phyloP scores from a whole-genome alignment of 2,113 vertebrate genomes.

The Capreolus pygargus region DNA sequence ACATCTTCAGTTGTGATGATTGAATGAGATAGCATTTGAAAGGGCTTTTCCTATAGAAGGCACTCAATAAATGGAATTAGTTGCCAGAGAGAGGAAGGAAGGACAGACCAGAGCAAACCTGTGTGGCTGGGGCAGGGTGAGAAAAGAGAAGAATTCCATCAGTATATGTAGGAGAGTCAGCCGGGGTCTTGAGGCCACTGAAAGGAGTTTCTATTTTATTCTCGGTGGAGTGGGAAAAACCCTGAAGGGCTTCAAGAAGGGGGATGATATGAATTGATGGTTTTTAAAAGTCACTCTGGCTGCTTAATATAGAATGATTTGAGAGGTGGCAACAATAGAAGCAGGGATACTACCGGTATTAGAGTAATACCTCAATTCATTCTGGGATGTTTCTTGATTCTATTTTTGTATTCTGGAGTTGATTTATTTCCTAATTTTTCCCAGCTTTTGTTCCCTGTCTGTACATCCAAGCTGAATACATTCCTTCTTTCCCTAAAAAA shows the following conservation, averaged over 20 bases:
- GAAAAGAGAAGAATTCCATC: neutral
- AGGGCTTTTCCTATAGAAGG: neutral
- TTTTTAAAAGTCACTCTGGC: neutral
- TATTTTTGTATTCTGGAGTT: conserved; percentile 36
- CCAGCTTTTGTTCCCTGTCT: neutral
- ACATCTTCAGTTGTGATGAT: neutral
- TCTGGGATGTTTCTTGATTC: neutral
- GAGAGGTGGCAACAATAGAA: neutral
- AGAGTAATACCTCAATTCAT: neutral
- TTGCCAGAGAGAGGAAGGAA: neutral
- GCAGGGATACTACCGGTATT: neutral
- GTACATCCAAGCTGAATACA: neutral
- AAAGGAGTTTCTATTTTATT: neutral
- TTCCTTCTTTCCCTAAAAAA: neutral
- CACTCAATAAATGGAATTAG: neutral
- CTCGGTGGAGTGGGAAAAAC: neutral
- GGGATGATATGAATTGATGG: neutral
- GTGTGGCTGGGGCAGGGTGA: neutral
- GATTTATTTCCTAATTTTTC: conserved; percentile 9
- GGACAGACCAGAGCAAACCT: neutral
- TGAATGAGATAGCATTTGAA: conserved; percentile 24
- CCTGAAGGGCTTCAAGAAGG: neutral
- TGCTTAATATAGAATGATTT: neutral
- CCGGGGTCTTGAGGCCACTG: neutral
- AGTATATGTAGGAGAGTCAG: neutral